Evolutionary conservation across 2,797 vertebrate genomes (phyloP).

Genomic region (Mionectes olivaceus): DNA sequence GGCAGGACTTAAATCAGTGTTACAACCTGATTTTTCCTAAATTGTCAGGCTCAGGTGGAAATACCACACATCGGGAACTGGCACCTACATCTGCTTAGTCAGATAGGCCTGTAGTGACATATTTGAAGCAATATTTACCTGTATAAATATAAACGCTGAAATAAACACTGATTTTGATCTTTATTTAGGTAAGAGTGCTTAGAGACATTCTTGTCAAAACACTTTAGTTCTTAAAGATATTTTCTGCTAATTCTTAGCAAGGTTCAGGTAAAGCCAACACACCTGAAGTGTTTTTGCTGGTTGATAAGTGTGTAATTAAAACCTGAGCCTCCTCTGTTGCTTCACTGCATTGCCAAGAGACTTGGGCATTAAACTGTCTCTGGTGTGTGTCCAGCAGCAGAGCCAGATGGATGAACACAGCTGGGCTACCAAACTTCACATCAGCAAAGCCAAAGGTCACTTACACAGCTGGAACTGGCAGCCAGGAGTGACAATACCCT

Average conservation of each 20-base stretch:
- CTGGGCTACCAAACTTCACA: neutral
- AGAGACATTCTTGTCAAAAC: neutral
- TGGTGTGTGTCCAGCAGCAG: neutral
- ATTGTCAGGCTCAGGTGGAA: neutral
- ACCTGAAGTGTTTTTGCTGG: neutral
- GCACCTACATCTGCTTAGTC: neutral
- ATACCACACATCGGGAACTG: neutral
- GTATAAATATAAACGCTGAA: neutral
- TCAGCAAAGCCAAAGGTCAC: rapidly evolving
- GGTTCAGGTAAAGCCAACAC: neutral
- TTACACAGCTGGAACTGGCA: rapidly evolving
- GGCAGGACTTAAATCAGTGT: neutral
- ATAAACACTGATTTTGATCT: neutral
- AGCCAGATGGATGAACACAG: rapidly evolving
- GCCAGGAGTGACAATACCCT: rapidly evolving
- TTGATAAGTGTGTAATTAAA: neutral
- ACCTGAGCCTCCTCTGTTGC: neutral
- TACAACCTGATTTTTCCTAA: neutral
- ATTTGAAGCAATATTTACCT: neutral
- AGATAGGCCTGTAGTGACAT: neutral
- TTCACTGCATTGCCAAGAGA: neutral
- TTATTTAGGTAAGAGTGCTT: neutral
- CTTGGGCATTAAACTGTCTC: rapidly evolving
- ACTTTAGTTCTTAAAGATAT: neutral
- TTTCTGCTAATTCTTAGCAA: neutral